Base-by-base conservation (phyloP, 2,113 vertebrate genomes). In the Coptodon rendalli region DNA sequence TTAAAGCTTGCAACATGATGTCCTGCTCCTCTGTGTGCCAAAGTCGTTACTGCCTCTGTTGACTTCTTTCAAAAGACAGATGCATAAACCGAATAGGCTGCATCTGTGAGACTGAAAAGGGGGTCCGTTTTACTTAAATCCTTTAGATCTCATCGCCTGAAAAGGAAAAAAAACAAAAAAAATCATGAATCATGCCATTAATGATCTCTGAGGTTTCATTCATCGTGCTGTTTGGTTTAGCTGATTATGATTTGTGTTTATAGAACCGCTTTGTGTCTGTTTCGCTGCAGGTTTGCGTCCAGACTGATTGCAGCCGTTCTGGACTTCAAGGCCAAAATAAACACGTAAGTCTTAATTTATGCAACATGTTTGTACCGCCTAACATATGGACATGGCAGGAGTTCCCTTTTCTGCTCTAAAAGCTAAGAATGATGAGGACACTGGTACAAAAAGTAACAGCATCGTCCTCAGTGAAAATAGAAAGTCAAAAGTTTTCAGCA, bases 251-350 rank as follows among this genome's bases (percentile, higher is more conserved):
- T 50, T 31, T 34, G 73, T 76, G 16, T 50, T 27, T n/a, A 50
- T 78, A 31, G 71, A 50, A 31, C 24, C 0, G 3, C 43, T 50
- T 10, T 3, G 4, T 82, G 48, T 89, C 59, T 83, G 19, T 91
- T 85, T 93, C 48, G 43, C 1, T 4, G 4, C 85, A 97, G 97
- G 89, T 97, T 97, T 94, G 97, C 97, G 12, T 96, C 97, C 16
- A 97, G 96, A 87, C 91, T 97, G 53, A 97, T 97, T 0, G 96
- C 96, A 16, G 97, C 96, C 4, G 96, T 97, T 36, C 91, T 97
- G 86, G 97, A 97, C 83, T 97, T 97, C 90, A 97, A 96, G 87
- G 94, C 94, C 89, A 95, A 94, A 93, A 89, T 97, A 56, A 94
- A 96, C 81, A 96, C 82, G 97, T 97, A 63, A 93, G 96, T 95